Percentiles rank a stretch among this genome's conserved stretches.
Conservation (phyloP, 2,113 vertebrate species). For the Tinamus guttatus region DNA sequence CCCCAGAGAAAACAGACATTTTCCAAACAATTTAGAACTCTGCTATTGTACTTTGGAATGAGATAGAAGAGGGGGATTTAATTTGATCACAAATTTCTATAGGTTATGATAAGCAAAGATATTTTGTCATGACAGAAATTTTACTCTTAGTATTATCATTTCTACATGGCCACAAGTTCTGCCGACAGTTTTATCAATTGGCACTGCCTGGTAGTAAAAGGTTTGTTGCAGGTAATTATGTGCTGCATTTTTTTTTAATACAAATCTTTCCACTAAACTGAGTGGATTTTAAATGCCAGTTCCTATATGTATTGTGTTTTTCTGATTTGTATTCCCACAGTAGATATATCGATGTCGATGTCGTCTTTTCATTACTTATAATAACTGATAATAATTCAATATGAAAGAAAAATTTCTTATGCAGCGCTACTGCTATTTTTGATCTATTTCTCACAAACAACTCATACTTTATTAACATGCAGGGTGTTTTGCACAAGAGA, state of each 20-base stretch:
- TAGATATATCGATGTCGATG: neutral
- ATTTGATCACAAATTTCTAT: neutral
- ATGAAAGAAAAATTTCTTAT: neutral
- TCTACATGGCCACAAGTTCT: neutral
- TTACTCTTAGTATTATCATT: neutral
- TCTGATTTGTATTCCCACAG: neutral
- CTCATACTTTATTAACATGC: neutral
- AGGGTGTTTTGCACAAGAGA: neutral
- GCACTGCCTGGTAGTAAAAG: neutral
- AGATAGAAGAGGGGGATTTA: neutral
- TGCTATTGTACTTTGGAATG: neutral
- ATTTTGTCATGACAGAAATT: neutral
- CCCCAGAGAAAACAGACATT: neutral
- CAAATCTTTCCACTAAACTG: neutral
- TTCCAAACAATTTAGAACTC: neutral
- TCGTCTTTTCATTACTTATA: neutral
- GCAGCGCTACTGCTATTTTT: neutral
- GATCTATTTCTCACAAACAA: neutral
- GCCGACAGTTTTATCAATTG: neutral
- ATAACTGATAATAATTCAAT: neutral
- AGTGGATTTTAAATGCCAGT: neutral
- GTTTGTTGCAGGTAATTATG: neutral
- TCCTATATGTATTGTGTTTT: neutral
- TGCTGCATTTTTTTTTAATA: neutral
- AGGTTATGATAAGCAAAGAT: neutral